Conservation (phyloP, 30 jellyfish, hydroid and myxozoan genomes). For the Hydractinia echinata region DNA sequence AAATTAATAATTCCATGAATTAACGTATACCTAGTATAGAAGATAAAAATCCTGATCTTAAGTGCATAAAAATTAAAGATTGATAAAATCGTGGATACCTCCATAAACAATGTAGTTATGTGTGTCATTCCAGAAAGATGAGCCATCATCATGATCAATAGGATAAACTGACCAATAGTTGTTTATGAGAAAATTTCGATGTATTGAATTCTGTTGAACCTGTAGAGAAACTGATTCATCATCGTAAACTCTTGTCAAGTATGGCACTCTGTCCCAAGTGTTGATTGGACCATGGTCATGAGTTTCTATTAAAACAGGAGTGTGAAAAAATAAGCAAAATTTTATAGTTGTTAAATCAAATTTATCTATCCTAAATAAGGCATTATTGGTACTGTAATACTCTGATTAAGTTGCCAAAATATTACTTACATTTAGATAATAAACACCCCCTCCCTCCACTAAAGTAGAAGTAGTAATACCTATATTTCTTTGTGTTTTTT, state of each 20-base stretch:
- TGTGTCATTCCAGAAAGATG: slow-evolving; percentile 89
- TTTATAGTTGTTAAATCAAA: no score
- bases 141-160: slow-evolving; percentile 94
- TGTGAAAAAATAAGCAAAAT: not conserved
- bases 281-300: slow-evolving; percentile 92
- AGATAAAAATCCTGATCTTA: no score
- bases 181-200: slow-evolving; percentile 48
- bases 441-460: no score
- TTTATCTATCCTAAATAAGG: no score
- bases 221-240: slow-evolving; percentile 41
- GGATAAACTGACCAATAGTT: slow-evolving; percentile 88
- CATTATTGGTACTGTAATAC: no score
- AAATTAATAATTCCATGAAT: no score
- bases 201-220: slow-evolving; percentile 53
- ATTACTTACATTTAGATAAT: no score
- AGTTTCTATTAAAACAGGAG: slow-evolving; percentile 47
- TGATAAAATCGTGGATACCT: slow-evolving; percentile 26
- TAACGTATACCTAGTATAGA: no score
- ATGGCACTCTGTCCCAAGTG: slow-evolving; percentile 95
- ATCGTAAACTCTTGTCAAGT: slow-evolving; percentile 61
- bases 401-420: no score
- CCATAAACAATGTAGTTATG: slow-evolving; percentile 70
- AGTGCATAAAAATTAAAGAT: no score
- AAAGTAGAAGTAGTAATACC: no score
- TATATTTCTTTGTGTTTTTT: no score